Conservation (phyloP, 2,113 vertebrate species). For the Columba livia region DNA sequence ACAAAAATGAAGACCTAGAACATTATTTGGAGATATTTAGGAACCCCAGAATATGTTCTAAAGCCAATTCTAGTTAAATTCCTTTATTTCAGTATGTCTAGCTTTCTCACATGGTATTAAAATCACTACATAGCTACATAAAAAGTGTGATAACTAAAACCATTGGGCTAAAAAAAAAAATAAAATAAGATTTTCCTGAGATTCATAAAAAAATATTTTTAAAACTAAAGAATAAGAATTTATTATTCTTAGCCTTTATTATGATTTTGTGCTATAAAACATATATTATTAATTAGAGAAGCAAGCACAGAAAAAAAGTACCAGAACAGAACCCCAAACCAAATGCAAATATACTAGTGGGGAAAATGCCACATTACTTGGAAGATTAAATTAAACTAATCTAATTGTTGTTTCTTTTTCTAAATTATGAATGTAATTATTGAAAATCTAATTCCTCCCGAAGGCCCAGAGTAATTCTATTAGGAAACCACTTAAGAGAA, state of each 20-base stretch:
- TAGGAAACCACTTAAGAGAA: neutral
- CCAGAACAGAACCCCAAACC: neutral
- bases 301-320: neutral
- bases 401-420: constrained; percentile 10
- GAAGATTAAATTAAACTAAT: constrained; percentile 20
- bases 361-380: constrained; percentile 18
- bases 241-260: neutral
- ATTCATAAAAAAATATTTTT: neutral
- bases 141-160: neutral
- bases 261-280: neutral
- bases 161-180: neutral
- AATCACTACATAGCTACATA: neutral
- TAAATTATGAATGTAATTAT: neutral
- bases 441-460: constrained; percentile 16
- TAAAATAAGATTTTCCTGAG: neutral
- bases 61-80: neutral
- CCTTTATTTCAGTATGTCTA: neutral
- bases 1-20: neutral
- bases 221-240: neutral
- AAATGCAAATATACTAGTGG: neutral
- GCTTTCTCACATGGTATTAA: neutral
- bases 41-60: neutral
- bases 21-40: neutral
- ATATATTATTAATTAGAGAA: neutral
- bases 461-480: neutral